Evolutionary conservation across 2,797 vertebrate species (phyloP).

Genomic region (Setipinna tenuifilis): DNA sequence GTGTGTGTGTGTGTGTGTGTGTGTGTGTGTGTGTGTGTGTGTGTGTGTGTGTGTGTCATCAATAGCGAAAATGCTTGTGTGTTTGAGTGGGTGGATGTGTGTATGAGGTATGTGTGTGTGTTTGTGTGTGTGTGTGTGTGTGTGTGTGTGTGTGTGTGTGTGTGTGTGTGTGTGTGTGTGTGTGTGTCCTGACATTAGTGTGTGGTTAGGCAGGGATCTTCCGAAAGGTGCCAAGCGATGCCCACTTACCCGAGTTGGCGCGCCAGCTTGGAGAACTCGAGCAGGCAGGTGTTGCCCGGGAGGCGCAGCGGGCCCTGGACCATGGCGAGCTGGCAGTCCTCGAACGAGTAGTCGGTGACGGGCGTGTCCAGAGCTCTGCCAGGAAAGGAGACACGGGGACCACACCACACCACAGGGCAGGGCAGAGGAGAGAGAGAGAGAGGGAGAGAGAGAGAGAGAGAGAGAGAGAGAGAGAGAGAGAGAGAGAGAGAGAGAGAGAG

Average conservation of each 20-base stretch:
- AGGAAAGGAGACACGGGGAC: not conserved
- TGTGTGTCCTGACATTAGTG: no score
- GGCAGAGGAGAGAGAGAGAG: not conserved
- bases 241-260: slow-evolving; percentile 85
- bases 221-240: no score
- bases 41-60: no score
- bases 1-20: no score
- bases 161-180: no score
- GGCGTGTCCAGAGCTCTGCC: slow-evolving; percentile 84
- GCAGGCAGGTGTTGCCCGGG: slow-evolving; percentile 79
- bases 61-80: no score
- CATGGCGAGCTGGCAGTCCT: slow-evolving; percentile 89
- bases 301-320: slow-evolving; percentile 85
- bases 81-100: no score
- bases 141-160: no score
- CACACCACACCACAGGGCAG: not conserved
- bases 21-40: no score
- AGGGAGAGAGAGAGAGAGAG: not conserved
- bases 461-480: not conserved
- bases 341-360: slow-evolving; percentile 89
- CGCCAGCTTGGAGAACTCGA: slow-evolving; percentile 87
- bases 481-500: not conserved
- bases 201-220: no score
- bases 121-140: no score
- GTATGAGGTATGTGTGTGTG: no score